A percentile compares a stretch with the other conserved stretches of the same genome.
These are phyloP conservation scores for Brachionus paranguensis DNA, from an alignment of 1,140 invertebrate genomes.

Conservation along the genomic window DNA sequence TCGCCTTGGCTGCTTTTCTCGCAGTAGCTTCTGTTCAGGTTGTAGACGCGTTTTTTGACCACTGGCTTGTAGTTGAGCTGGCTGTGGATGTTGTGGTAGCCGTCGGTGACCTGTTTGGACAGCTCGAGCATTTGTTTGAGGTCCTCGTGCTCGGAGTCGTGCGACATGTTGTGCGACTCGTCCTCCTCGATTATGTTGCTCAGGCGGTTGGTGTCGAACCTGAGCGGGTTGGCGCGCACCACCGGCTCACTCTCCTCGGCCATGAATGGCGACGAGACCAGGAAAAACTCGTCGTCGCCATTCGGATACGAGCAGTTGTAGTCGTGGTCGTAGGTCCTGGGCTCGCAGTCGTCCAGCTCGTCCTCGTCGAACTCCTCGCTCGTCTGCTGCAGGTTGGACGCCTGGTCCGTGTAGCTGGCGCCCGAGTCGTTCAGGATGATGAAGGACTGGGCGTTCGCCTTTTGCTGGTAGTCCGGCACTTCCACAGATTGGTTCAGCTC, in stretches of 20 bases:
- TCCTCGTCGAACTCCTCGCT: conserved; percentile 33
- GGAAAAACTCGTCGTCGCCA: conserved; percentile 23
- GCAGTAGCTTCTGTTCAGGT: not conserved
- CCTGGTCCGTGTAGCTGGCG: not conserved
- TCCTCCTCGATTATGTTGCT: conserved; percentile 39
- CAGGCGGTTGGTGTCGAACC: not conserved
- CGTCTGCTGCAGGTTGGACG: not conserved
- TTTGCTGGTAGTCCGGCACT: not conserved
- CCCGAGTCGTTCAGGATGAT: conserved; percentile 18
- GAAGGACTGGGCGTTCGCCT: not conserved
- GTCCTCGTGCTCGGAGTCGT: conserved; percentile 3
- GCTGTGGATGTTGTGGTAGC: conserved; percentile 17
- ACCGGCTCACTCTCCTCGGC: not conserved
- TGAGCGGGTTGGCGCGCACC: not conserved
- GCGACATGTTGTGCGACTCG: not conserved
- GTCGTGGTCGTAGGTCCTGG: conserved; percentile 10
- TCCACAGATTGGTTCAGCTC: not conserved
- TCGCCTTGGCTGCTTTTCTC: not conserved
- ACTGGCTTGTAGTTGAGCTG: conserved; percentile 3
- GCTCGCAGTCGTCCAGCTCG: not conserved
- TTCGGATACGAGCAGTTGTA: not conserved
- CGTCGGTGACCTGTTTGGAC: not conserved
- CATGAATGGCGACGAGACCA: not conserved
- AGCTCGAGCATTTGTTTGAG: conserved; percentile 14
- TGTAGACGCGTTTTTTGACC: conserved; percentile 25